Evolutionary conservation across 2,113 vertebrate genomes (phyloP).

Genomic region (human): DNA sequence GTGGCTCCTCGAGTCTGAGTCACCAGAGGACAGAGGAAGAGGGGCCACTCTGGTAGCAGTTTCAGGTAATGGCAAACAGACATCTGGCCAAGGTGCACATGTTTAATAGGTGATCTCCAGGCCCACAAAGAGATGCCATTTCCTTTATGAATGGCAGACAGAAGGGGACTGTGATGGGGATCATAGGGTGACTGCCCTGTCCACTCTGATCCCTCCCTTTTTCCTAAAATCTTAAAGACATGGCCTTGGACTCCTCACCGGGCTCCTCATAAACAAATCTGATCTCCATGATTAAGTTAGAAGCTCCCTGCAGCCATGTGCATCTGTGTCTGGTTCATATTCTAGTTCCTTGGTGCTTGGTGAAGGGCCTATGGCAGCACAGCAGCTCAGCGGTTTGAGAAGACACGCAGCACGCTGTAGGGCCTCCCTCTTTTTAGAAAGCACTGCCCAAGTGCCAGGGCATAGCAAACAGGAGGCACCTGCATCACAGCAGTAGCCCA

Average conservation of each 20-base stretch:
- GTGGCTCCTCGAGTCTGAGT: conserved; percentile 63
- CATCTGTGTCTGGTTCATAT: neutral
- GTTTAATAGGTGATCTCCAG: neutral
- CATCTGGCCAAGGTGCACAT: fast-evolving
- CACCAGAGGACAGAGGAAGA: conserved; percentile 35
- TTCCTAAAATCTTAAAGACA: neutral
- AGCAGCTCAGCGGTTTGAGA: neutral
- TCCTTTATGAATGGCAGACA: neutral
- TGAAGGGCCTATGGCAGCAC: neutral
- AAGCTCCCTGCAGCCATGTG: neutral
- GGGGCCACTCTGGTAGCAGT: neutral
- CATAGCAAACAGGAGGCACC: neutral
- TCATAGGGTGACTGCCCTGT: neutral
- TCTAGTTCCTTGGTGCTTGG: neutral
- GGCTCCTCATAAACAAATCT: neutral
- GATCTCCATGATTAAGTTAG: neutral
- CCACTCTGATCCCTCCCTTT: neutral
- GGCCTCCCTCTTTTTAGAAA: neutral
- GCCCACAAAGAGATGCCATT: neutral
- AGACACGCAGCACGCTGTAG: neutral
- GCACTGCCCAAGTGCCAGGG: neutral
- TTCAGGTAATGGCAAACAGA: neutral
- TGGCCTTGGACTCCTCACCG: neutral
- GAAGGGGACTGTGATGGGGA: neutral
- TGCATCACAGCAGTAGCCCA: neutral